phyloP scores from a whole-genome alignment of 2,888 invertebrate genomes.

The Bellardia bayeri region DNA sequence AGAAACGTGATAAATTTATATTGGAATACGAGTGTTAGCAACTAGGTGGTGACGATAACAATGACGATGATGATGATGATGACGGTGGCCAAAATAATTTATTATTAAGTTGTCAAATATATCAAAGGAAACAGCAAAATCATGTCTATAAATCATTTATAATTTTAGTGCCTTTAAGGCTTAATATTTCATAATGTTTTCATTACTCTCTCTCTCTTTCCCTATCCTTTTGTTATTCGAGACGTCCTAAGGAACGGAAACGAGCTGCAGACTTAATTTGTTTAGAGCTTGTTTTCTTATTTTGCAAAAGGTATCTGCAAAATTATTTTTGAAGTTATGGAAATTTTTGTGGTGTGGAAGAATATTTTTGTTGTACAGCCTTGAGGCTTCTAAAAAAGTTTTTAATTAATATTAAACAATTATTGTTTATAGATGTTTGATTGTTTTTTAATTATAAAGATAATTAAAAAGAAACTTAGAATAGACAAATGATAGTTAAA shows the following conservation, averaged over 20 bases:
- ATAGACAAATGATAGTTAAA: no score
- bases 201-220: not conserved
- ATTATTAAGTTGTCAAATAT: conserved; percentile 6
- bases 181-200: not conserved
- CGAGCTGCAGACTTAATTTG: not conserved
- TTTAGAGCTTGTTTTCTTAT: not conserved
- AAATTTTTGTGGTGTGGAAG: not conserved
- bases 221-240: no score
- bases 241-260: not conserved
- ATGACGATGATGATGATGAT: not conserved
- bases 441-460: conserved; percentile 1
- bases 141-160: not conserved
- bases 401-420: not conserved
- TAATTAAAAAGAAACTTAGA: not conserved
- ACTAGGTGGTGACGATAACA: not conserved
- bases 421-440: not conserved
- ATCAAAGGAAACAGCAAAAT: not conserved
- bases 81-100: not conserved
- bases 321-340: not conserved
- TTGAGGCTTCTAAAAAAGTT: not conserved
- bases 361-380: not conserved
- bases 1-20: conserved; percentile 80
- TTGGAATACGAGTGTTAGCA: conserved; percentile 84
- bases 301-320: not conserved
- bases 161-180: conserved; percentile 3